Evolutionary conservation across 2,888 invertebrate genomes (phyloP).

Genomic region (Trisateles emortualis): DNA sequence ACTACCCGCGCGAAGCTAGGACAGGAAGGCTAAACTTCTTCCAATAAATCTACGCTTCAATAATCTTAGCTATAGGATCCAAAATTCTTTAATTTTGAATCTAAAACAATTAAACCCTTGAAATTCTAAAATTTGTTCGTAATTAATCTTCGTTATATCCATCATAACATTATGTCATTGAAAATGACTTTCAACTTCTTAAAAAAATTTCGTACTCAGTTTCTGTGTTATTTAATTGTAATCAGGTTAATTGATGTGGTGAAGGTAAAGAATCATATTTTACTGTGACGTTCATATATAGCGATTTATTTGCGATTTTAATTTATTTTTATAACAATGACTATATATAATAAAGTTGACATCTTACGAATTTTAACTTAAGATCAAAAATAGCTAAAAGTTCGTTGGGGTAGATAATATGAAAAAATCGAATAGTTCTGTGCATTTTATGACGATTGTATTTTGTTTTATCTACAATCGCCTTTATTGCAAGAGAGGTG

Average conservation of each 20-base stretch:
- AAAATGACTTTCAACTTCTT: conserved; percentile 44
- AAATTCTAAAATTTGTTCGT: conserved; percentile 45
- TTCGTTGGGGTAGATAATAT: no score
- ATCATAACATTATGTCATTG: conserved; percentile 39
- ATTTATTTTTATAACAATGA: no score
- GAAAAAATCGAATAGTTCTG: no score
- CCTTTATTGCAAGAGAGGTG: no score
- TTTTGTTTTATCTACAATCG: no score
- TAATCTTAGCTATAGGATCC: conserved; percentile 28
- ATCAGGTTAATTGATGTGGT: conserved; percentile 14
- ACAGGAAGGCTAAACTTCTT: no score
- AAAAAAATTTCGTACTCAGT: conserved; percentile 35
- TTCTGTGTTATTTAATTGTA: conserved; percentile 26
- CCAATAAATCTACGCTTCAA: conserved; percentile 15
- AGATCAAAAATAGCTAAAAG: no score
- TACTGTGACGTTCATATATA: background rate
- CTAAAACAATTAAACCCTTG: conserved; percentile 38
- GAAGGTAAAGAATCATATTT: conserved; percentile 1
- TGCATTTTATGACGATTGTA: no score
- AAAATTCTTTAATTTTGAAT: conserved; percentile 35
- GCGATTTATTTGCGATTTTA: no score
- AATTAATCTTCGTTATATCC: conserved; percentile 45
- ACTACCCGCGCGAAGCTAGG: no score
- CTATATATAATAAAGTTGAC: no score
- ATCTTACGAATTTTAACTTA: no score